A percentile compares a stretch with the other conserved stretches of the same genome.
phyloP scores from a whole-genome alignment of 2,888 invertebrate genomes.

The Pharmacophagus antenor region DNA sequence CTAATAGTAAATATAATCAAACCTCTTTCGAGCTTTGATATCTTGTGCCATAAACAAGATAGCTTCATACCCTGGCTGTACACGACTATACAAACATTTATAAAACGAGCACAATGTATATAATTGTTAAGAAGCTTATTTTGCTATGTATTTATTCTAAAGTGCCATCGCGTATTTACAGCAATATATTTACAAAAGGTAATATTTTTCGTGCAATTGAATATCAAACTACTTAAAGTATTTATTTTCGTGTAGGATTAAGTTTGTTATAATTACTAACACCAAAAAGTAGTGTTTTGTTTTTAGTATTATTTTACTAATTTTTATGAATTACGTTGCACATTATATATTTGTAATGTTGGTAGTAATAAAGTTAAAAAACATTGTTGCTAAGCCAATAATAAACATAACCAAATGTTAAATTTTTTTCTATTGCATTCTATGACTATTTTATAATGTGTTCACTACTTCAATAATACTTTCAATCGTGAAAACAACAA shows the following conservation, averaged over 20 bases:
- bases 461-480: conserved; percentile 7
- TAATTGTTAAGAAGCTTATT: conserved; percentile 55
- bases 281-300: conserved; percentile 71
- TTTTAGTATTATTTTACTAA: conserved; percentile 55
- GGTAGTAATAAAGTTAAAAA: conserved; percentile 7
- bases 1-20: conserved; percentile 63
- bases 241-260: conserved; percentile 62
- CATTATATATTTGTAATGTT: conserved; percentile 31
- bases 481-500: no score
- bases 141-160: conserved; percentile 64
- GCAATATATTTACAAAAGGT: conserved; percentile 37
- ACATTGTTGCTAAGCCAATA: conserved; percentile 16
- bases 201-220: conserved; percentile 60
- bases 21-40: conserved; percentile 57
- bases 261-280: conserved; percentile 73
- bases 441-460: conserved; percentile 18
- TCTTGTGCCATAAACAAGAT: conserved; percentile 70
- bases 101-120: conserved; percentile 40
- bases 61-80: conserved; percentile 44
- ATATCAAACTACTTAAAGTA: conserved; percentile 58
- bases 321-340: conserved; percentile 36
- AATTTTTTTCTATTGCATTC: conserved; percentile 20
- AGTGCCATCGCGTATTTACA: conserved; percentile 63
- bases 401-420: conserved; percentile 27
- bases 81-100: conserved; percentile 45